phyloP scores from a whole-genome alignment of 1,140 invertebrate species.

The Periplaneta americana region DNA sequence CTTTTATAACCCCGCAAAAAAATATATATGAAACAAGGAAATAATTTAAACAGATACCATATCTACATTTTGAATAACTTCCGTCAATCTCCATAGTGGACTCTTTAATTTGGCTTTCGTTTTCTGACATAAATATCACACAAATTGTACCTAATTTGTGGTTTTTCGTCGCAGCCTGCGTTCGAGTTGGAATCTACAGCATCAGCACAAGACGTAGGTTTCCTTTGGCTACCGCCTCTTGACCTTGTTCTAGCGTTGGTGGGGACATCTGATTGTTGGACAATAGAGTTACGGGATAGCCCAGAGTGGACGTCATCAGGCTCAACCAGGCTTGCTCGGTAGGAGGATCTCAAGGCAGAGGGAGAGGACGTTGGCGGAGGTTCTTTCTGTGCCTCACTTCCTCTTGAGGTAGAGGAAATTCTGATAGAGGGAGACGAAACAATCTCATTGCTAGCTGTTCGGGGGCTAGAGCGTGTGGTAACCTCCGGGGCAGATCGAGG shows the following conservation, averaged over 20 bases:
- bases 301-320: not conserved
- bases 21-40: too few species aligned
- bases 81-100: not conserved
- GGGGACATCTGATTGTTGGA: not conserved
- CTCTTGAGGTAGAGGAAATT: not conserved
- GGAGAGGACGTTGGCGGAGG: not conserved
- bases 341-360: not conserved
- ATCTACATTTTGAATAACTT: too few species aligned
- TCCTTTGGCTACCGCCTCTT: not conserved
- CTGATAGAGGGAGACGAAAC: not conserved
- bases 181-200: constrained; percentile 27
- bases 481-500: not conserved
- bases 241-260: not conserved
- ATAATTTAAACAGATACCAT: too few species aligned
- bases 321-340: not conserved
- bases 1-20: too few species aligned
- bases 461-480: not conserved
- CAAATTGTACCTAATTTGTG: constrained; percentile 37
- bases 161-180: constrained; percentile 44
- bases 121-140: not conserved
- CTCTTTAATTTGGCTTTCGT: not conserved
- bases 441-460: not conserved
- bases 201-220: not conserved
- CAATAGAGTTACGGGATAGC: constrained; percentile 3
- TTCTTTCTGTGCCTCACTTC: not conserved